Conservation (phyloP, 2,888 invertebrate genomes). For the Carabus problematicus region DNA sequence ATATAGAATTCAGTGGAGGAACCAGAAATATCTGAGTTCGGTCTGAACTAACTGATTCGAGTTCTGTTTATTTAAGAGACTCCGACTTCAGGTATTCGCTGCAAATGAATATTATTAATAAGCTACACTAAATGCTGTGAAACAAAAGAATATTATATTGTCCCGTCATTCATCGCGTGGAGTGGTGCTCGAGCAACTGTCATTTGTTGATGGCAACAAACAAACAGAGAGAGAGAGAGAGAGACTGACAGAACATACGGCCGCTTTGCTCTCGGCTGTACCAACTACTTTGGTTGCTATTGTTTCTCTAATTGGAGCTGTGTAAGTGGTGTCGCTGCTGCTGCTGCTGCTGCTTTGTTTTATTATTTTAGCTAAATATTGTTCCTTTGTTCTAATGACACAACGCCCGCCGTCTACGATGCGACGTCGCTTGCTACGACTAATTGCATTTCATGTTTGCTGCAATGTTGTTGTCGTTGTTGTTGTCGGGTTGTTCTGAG, state of each 20-base stretch:
- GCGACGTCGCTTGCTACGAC: too few relatives aligned
- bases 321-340: constrained; percentile 34
- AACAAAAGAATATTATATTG: too few relatives aligned
- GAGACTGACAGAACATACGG: not conserved
- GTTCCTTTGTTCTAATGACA: constrained; percentile 51
- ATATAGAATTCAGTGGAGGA: too few relatives aligned
- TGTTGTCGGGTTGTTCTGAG: too few relatives aligned
- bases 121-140: too few relatives aligned
- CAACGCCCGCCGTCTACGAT: constrained; percentile 43
- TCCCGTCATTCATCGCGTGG: not conserved
- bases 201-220: constrained; percentile 27
- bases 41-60: too few relatives aligned
- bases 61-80: too few relatives aligned
- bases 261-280: not conserved
- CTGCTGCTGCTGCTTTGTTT: constrained; percentile 48
- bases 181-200: constrained; percentile 25
- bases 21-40: too few relatives aligned
- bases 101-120: too few relatives aligned
- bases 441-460: too few relatives aligned
- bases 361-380: constrained; percentile 54
- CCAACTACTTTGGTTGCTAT: constrained; percentile 39
- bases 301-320: constrained; percentile 54
- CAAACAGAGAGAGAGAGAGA: not conserved
- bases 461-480: too few relatives aligned
- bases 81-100: too few relatives aligned